Percentiles rank a stretch among this genome's conserved stretches.
Conservation (phyloP, 2,113 vertebrate species). For the Pardalotus punctatus region DNA sequence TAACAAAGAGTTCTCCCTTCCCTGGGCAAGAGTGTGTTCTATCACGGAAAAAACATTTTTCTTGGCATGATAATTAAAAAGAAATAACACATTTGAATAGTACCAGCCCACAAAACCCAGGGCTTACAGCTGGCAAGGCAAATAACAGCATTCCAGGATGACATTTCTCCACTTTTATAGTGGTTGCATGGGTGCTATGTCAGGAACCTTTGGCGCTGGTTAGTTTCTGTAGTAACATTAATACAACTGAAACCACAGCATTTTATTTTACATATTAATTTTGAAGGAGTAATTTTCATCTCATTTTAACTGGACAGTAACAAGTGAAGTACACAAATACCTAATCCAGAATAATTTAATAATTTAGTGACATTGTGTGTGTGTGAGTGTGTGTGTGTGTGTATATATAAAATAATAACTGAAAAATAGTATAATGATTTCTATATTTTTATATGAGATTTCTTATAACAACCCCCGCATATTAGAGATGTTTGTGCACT, state of each 20-base stretch:
- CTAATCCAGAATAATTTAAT: background rate
- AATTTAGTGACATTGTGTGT: background rate
- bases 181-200: background rate
- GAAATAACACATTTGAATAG: constrained; percentile 2
- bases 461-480: background rate
- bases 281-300: background rate
- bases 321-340: background rate
- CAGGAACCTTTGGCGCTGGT: constrained; percentile 9
- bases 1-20: constrained; percentile 39
- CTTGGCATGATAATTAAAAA: constrained; percentile 40
- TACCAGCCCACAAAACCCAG: background rate
- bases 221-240: constrained; percentile 1
- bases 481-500: background rate
- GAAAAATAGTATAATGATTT: background rate
- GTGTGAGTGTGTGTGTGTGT: background rate
- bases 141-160: background rate
- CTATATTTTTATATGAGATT: background rate
- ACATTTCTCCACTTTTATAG: background rate
- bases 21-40: background rate
- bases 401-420: background rate
- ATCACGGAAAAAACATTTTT: constrained; percentile 38
- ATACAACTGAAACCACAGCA: background rate
- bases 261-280: background rate
- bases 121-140: background rate
- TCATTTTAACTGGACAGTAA: background rate